Evolutionary conservation across 2,113 vertebrate genomes (phyloP), one percentile per base, ranked within the genome.

Genomic region (Scalopus aquaticus): DNA sequence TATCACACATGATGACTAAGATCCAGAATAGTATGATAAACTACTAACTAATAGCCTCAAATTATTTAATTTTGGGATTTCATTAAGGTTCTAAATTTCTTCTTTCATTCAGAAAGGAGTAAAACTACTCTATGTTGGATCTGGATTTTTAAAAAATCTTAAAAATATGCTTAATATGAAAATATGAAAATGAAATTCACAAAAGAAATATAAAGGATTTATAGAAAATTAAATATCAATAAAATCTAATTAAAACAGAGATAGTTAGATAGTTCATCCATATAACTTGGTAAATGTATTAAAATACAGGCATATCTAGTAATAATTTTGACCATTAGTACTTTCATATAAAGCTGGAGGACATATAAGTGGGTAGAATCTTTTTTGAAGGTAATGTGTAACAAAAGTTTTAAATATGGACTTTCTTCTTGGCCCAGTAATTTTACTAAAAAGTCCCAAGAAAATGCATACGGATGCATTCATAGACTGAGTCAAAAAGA

Each of bases 131-230:
- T 12, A 42, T 76, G 32, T 73, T 92, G 42, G 20, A 24, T 83
- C 87, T 65, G 65, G 22, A 15, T 44, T 83, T 22, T 95, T 72
- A 1, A 20, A 26, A 67, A 69, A 19, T 82, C 77, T 77, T 42
- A 90, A 95, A 81, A 91, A 82, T 49, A 70, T 56, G 44, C 22
- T 87, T 79, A 93, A 79, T 82, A n/a, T n/a, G n/a, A n/a, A n/a
- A 76, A 90, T 4, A 44, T 76, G 65, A 88, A 85, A 67, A 20
- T 76, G 85, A 94, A 95, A 81, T 74, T 58, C 13, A 49, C 42
- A 62, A 81, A 93, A 81, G 26, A 88, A 37, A 4, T 54, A 78
- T 10, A 13, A 79, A 91, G 64, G 26, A 90, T 78, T 88, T 84
- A 82, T 58, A 72, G 65, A 58, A 74, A 92, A n/a, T 49, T 89